These are phyloP conservation scores for Styela clava DNA, from an alignment of 23 tunicate species.

Conservation along the genomic window DNA sequence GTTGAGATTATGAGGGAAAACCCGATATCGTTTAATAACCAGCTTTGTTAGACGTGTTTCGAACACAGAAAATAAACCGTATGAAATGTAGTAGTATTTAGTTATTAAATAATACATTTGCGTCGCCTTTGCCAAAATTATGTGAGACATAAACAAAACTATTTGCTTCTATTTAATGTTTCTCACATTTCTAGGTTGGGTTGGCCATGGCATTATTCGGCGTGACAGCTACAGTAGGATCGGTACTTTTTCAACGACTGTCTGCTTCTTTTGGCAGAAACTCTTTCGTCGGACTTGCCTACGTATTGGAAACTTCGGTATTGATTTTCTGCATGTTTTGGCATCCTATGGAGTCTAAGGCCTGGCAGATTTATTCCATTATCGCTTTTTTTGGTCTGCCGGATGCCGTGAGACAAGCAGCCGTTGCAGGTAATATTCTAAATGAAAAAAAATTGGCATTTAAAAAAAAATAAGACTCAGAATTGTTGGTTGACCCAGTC, in stretches of 20 bases:
- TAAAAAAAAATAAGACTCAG: too few relatives aligned
- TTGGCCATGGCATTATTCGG: slow-evolving; percentile 23
- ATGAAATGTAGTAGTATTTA: too few relatives aligned
- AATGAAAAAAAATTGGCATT: too few relatives aligned
- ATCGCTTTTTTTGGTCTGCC: slow-evolving; percentile 8
- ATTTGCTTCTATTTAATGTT: too few relatives aligned
- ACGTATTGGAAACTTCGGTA: neutral
- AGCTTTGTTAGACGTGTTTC: too few relatives aligned
- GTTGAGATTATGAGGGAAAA: too few relatives aligned
- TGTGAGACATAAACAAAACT: too few relatives aligned
- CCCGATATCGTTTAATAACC: too few relatives aligned
- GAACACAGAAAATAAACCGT: too few relatives aligned
- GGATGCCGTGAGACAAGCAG: slow-evolving; percentile 8
- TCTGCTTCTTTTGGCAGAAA: neutral
- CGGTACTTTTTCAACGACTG: neutral
- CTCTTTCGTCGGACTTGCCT: slow-evolving; percentile 1
- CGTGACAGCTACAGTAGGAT: neutral
- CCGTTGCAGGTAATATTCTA: slow-evolving; percentile 9
- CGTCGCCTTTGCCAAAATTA: too few relatives aligned
- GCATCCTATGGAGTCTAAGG: neutral
- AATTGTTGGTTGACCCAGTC: too few relatives aligned
- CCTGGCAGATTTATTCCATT: slow-evolving; percentile 16
- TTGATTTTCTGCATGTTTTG: neutral
- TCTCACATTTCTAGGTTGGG: slow-evolving; percentile 19
- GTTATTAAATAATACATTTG: too few relatives aligned